These are phyloP conservation scores for Vidua macroura DNA, from an alignment of 2,113 vertebrate genomes.

Conservation along the genomic window DNA sequence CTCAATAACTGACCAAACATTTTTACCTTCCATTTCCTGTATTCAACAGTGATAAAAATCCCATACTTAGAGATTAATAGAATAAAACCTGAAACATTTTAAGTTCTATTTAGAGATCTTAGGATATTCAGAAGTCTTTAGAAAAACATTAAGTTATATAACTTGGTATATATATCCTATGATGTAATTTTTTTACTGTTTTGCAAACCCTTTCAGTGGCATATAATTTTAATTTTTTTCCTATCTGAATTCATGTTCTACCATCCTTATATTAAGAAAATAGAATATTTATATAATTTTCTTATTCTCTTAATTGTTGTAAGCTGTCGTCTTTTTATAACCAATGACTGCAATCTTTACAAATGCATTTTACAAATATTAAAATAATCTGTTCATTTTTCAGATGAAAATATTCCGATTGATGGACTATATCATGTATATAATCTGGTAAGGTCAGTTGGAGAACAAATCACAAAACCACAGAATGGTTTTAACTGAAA, in stretches of 20 bases:
- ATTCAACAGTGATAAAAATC: background rate
- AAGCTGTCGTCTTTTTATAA: background rate
- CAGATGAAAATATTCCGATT: background rate
- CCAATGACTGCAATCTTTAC: background rate
- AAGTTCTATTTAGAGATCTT: background rate
- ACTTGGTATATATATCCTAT: background rate
- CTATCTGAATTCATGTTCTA: background rate
- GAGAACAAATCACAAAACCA: background rate
- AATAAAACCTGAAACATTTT: background rate
- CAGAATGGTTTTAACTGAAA: background rate
- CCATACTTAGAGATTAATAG: background rate
- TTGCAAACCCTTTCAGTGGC: background rate
- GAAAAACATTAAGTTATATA: background rate
- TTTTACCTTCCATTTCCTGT: background rate
- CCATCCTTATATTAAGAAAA: background rate
- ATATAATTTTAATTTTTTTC: background rate
- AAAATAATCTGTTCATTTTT: background rate
- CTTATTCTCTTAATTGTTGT: background rate
- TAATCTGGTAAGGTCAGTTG: no score
- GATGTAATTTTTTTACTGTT: background rate
- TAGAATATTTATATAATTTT: background rate
- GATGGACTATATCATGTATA: background rate
- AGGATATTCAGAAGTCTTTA: background rate
- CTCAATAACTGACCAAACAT: background rate
- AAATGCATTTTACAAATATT: background rate